These are phyloP conservation scores for Galerucella pusilla DNA, from an alignment of 2,888 invertebrate genomes.

Conservation along the genomic window DNA sequence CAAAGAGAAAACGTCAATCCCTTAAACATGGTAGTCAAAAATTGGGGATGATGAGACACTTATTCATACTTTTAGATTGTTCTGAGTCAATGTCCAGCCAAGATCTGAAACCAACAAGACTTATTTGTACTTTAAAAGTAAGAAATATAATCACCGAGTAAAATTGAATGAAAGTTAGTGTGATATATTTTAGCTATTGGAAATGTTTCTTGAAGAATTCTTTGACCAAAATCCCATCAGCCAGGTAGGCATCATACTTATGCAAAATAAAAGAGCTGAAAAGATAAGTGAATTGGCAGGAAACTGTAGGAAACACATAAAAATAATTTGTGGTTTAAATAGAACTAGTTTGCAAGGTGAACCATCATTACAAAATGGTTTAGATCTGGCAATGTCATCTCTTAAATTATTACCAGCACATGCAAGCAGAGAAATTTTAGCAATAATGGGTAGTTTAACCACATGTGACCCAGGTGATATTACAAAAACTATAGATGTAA, in stretches of 20 bases:
- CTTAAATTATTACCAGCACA: constrained; percentile 92
- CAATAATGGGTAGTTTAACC: constrained; percentile 93
- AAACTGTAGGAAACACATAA: constrained; percentile 82
- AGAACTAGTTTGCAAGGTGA: constrained; percentile 85
- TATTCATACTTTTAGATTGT: constrained; percentile 91
- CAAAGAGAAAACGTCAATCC: constrained; percentile 81
- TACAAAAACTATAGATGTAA: constrained; percentile 80
- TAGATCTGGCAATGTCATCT: constrained; percentile 87
- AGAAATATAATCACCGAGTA: constrained; percentile 26
- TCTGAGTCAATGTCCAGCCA: constrained; percentile 95
- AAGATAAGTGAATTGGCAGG: constrained; percentile 92
- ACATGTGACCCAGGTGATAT: constrained; percentile 98
- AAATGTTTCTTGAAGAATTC: constrained; percentile 95
- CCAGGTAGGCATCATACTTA: constrained; percentile 91
- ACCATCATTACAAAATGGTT: constrained; percentile 94
- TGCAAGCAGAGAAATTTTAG: constrained; percentile 92
- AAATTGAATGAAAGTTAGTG: background rate
- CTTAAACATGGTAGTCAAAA: constrained; percentile 82
- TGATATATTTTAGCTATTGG: constrained; percentile 74
- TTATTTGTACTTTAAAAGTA: constrained; percentile 89
- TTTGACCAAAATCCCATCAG: constrained; percentile 99
- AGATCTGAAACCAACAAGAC: constrained; percentile 93
- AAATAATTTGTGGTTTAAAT: constrained; percentile 73
- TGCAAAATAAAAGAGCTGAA: constrained; percentile 94
- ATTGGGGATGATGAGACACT: constrained; percentile 98